phyloP scores from a whole-genome alignment of 23 tunicate species.

The Halocynthia roretzi region DNA sequence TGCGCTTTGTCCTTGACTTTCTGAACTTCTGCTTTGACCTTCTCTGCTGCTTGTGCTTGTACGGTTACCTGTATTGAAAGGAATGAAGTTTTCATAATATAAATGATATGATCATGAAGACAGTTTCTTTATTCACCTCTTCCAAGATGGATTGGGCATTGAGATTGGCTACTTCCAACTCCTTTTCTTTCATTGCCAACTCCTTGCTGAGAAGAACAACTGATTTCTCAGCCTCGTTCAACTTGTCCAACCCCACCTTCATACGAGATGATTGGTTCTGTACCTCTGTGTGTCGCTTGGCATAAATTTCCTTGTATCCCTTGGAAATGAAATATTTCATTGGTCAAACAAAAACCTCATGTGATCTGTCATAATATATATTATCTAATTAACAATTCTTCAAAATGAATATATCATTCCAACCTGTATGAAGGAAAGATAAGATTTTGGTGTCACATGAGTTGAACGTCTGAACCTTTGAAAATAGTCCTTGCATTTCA shows the following conservation, averaged over 20 bases:
- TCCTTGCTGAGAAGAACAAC: slow-evolving; percentile 72
- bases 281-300: slow-evolving; percentile 44
- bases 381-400: background rate
- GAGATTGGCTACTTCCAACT: slow-evolving; percentile 76
- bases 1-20: slow-evolving; percentile 94
- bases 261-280: slow-evolving; percentile 78
- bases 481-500: slow-evolving; percentile 79
- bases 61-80: slow-evolving; percentile 47
- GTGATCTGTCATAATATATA: background rate
- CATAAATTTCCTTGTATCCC: slow-evolving; percentile 90
- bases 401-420: slow-evolving; percentile 5
- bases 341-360: background rate
- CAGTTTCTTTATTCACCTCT: slow-evolving; percentile 48
- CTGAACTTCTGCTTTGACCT: slow-evolving; percentile 85
- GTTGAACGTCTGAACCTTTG: slow-evolving; percentile 86
- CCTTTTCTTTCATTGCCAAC: slow-evolving; percentile 82
- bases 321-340: background rate
- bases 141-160: slow-evolving; percentile 74
- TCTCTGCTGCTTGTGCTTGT: slow-evolving; percentile 90
- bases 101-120: background rate
- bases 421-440: slow-evolving; percentile 83
- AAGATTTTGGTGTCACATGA: slow-evolving; percentile 94
- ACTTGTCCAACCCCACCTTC: slow-evolving; percentile 86
- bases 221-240: slow-evolving; percentile 85
- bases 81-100: background rate